Base-by-base conservation (phyloP, 2,888 invertebrate species). In the Tetragonisca angustula region DNA sequence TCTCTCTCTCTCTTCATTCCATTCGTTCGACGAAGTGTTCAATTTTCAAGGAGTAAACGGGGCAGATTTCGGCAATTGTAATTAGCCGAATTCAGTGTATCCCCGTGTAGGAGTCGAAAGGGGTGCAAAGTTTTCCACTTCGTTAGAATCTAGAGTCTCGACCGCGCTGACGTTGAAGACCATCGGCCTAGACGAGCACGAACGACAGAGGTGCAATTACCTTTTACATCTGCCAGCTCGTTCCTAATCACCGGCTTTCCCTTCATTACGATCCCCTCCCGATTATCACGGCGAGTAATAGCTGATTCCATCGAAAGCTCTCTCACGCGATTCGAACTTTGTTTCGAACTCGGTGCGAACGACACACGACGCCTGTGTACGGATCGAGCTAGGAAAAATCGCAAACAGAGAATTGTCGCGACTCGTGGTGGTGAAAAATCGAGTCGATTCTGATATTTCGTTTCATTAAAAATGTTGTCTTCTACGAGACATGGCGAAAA, bases 261-360 rank as follows among this genome's bases (percentile, higher is more conserved):
- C 27, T 65, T 65, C 50, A 36, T 71, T 71, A 59, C 59, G 49
- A 77, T 56, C 64, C 32, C 9, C 21, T 32, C 19, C 24, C 21
- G 13, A 32, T 79, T 73, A 81, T 79, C 80, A 52, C 27, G 32
- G 6, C 72, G 24, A 79, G 56, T 68, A 81, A 72, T 81, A 54
- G 73, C 73, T 69, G 62, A 79, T 50, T 68, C 49, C 50, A 21
- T 52, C 56, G 56, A 62, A 62, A 68, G 11, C 68, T 19, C 61
- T 32, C 65, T 65, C 65, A 70, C 80, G 81, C 70, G 69, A 80
- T 56, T 32, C 68, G 27, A 4, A 61, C 59, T 76, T 76, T 50
- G 59, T 50, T 68, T 27, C 59, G 1, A 50, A 50, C 19, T 43
- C 9, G 24, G 5, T 13, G 13, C 4, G 0, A 19, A 36, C 36